Base-by-base conservation (phyloP, 2,888 invertebrate genomes). In the Tipula lateralis region DNA sequence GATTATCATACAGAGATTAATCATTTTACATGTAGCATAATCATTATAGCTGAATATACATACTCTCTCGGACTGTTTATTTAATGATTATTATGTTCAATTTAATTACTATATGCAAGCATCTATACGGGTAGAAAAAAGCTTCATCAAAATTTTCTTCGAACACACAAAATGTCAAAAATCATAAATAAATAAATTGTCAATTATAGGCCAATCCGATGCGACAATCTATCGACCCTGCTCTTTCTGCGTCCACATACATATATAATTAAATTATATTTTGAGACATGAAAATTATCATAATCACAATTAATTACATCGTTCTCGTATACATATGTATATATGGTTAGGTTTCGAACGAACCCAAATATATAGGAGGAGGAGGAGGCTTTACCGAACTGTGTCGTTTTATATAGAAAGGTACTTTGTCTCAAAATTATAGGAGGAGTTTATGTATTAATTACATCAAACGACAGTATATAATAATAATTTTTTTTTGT, bases 1-100 rank as follows among this genome's bases (percentile, higher is more conserved):
- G 66, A 66, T 66, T 66, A 66, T 66, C 66, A 24, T 66, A 66
- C 66, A 66, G 66, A 66, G 66, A 66, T 66, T 66, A 66, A 66
- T 66, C 66, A 66, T 66, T 66, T 66, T 66, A 24, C 66, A 66
- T 66, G 66, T 66, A 66, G 66, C 66, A 66, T 66, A 66, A 66
- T 66, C 66, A 66, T 66, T 24, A 66, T 24, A 19, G 50, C 16
- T 50, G 19, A 5, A 44, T 44, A 44, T 44, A 44, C 39, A 44
- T 66, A 66, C 7, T 24, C 24, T 66, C 9, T 66, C 19, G 66
- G 66, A 24, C 66, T 66, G 66, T 66, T 66, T 66, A 66, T 66
- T 66, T 66, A 19, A 66, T 66, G 19, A 24, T 1, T 66, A 24
- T n/a, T 66, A 24, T 66, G 24, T 66, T 9, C 50, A 66, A 2